These are phyloP conservation scores for Urocolius indicus DNA, from an alignment of 2,113 vertebrate species.

Conservation along the genomic window DNA sequence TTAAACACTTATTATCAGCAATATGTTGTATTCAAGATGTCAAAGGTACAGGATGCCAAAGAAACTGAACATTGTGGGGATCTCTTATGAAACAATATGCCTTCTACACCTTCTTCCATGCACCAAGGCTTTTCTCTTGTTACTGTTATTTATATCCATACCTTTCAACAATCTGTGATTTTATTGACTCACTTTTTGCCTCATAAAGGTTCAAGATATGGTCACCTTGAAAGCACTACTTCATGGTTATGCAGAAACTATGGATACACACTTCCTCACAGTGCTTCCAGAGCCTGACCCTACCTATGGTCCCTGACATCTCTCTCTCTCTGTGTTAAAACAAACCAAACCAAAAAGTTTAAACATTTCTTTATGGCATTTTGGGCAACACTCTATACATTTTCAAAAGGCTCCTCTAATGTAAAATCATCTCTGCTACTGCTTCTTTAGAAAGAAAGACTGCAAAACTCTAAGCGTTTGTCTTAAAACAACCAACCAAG, in stretches of 20 bases:
- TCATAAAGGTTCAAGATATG: too few species aligned
- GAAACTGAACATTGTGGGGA: rapidly evolving
- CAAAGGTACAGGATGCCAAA: neutral
- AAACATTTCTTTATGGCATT: neutral
- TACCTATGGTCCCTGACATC: rapidly evolving
- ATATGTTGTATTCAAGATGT: neutral
- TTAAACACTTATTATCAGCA: neutral
- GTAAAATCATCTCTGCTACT: neutral
- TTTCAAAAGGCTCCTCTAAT: neutral
- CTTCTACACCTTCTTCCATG: neutral
- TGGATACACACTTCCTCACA: rapidly evolving
- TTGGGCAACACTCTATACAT: rapidly evolving
- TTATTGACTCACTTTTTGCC: neutral
- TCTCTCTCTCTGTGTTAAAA: neutral
- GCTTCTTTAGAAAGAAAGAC: neutral
- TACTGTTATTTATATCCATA: neutral
- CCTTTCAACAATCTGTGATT: neutral
- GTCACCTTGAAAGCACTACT: neutral
- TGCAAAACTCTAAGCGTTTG: neutral
- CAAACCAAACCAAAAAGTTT: too few species aligned
- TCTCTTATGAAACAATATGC: neutral
- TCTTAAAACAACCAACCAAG: neutral
- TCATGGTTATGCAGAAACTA: neutral
- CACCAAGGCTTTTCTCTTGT: neutral
- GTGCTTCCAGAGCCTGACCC: rapidly evolving